Conservation (phyloP, 2,888 invertebrate species). For the Papilio elwesi region DNA sequence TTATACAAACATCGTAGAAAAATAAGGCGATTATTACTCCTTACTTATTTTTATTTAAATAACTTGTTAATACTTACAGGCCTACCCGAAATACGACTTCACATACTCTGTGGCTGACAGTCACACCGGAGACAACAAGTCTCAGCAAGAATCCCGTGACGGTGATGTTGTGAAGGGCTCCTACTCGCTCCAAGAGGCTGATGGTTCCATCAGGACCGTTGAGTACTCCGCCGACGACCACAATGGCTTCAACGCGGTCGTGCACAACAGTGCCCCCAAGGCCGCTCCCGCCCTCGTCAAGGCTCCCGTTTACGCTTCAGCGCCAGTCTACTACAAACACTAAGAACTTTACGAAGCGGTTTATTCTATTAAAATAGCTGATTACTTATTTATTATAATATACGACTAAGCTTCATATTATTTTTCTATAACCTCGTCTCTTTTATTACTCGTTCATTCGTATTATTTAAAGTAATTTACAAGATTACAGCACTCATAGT, state of each 20-base stretch:
- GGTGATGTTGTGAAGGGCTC: constrained; percentile 83
- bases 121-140: constrained; percentile 84
- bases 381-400: constrained; percentile 17
- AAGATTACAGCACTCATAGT: too few relatives aligned
- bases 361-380: neutral
- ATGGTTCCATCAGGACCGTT: constrained; percentile 82
- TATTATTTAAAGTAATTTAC: too few relatives aligned
- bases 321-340: constrained; percentile 14
- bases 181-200: constrained; percentile 82
- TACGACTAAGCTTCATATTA: neutral
- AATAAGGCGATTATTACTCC: too few relatives aligned
- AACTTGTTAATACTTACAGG: constrained; percentile 49
- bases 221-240: constrained; percentile 82
- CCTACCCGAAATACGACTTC: constrained; percentile 79
- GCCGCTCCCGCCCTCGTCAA: constrained; percentile 54
- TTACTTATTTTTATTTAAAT: neutral
- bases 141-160: constrained; percentile 80
- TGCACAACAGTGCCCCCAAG: constrained; percentile 66
- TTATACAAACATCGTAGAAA: too few relatives aligned
- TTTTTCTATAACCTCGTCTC: too few relatives aligned
- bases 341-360: neutral
- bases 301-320: constrained; percentile 40
- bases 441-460: too few relatives aligned
- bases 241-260: constrained; percentile 76
- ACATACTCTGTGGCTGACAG: constrained; percentile 83